Conservation (phyloP, 2,113 vertebrate genomes). For the Asarcornis scutulata region DNA sequence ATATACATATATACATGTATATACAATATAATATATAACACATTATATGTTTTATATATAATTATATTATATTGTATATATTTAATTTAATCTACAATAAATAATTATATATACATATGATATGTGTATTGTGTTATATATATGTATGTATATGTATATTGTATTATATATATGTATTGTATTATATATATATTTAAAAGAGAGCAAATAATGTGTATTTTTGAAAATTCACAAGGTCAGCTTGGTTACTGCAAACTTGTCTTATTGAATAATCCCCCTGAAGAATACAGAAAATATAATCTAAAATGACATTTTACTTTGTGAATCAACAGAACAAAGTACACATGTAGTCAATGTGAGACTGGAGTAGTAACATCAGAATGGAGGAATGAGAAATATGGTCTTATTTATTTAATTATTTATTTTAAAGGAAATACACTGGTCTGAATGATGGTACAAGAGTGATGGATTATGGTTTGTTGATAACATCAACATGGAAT, state of each 20-base stretch:
- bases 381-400: neutral
- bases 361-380: neutral
- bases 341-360: neutral
- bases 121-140: too few species aligned
- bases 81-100: too few species aligned
- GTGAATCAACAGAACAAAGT: neutral
- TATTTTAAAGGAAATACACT: neutral
- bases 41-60: too few species aligned
- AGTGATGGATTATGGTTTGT: fast-evolving
- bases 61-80: too few species aligned
- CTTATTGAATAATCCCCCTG: neutral
- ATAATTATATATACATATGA: too few species aligned
- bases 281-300: conserved; percentile 34
- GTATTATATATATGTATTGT: too few species aligned
- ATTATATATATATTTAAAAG: too few species aligned
- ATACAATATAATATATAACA: too few species aligned
- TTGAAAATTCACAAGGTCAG: conserved; percentile 56
- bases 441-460: neutral
- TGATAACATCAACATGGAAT: neutral
- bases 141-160: too few species aligned
- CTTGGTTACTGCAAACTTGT: neutral
- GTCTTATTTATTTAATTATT: neutral
- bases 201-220: neutral
- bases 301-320: conserved; percentile 48
- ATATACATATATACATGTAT: too few species aligned